Conservation (phyloP, 2,888 invertebrate genomes). For the Sarcophaga rosellei region DNA sequence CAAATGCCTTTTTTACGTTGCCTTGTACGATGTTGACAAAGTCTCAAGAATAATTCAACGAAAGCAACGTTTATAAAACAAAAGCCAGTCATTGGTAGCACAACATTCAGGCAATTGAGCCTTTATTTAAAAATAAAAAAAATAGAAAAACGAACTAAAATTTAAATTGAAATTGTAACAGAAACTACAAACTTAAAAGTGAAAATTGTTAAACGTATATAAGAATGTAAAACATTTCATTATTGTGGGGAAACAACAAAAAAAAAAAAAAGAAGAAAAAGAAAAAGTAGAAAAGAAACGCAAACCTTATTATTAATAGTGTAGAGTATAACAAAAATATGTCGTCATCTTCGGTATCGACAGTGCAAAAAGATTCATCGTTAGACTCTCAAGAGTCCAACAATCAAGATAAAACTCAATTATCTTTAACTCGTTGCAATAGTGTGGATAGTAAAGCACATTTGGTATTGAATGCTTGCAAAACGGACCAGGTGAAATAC, state of each 20-base stretch:
- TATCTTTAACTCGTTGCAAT: conserved; percentile 72
- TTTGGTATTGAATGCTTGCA: conserved; percentile 73
- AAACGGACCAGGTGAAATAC: conserved; percentile 71
- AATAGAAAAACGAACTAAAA: neutral
- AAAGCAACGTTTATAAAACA: neutral
- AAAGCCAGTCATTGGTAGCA: neutral
- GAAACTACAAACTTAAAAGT: neutral
- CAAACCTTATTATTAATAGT: neutral
- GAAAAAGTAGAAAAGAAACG: neutral
- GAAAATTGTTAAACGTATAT: neutral
- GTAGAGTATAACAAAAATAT: conserved; percentile 5
- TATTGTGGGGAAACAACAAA: no score
- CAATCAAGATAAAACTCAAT: conserved; percentile 62
- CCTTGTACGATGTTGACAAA: conserved; percentile 1
- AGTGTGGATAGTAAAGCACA: conserved; percentile 73
- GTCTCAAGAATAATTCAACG: neutral
- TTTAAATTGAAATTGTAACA: neutral
- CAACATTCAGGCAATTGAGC: neutral
- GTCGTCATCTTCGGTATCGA: conserved; percentile 54
- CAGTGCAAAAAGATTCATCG: conserved; percentile 60
- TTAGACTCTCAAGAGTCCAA: conserved; percentile 63
- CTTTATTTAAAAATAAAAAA: neutral
- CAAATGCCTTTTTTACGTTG: neutral
- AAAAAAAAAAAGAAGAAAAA: neutral
- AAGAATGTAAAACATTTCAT: no score